Conservation (phyloP, 2,797 vertebrate genomes). For the Oreortyx pictus region DNA sequence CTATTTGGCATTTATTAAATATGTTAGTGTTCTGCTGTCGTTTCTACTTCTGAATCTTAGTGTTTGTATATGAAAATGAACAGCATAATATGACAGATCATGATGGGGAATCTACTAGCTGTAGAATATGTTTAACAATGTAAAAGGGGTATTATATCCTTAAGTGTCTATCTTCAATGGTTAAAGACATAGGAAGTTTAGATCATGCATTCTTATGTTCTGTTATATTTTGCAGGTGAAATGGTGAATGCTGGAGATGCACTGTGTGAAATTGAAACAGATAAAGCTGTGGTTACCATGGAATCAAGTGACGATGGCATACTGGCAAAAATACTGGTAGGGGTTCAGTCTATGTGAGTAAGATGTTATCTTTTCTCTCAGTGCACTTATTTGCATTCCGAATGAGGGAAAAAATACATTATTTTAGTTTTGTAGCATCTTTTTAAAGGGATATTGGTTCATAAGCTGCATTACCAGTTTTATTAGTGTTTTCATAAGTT, state of each 20-base stretch:
- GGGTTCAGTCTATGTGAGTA: constrained; percentile 41
- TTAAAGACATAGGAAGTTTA: background rate
- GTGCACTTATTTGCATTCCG: background rate
- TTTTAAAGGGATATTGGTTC: background rate
- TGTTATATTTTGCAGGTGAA: constrained; percentile 86
- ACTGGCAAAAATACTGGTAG: constrained; percentile 96
- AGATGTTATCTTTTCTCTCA: background rate
- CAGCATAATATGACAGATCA: background rate
- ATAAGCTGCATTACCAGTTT: background rate
- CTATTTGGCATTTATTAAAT: background rate
- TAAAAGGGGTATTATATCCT: background rate
- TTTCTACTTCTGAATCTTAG: background rate
- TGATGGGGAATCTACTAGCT: background rate
- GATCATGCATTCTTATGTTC: background rate
- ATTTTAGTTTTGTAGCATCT: background rate
- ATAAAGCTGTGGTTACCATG: constrained; percentile 96
- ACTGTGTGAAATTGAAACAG: constrained; percentile 96
- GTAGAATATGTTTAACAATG: background rate
- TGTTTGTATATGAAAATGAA: background rate
- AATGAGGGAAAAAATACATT: background rate
- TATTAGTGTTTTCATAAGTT: background rate
- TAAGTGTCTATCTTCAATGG: background rate
- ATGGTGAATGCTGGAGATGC: constrained; percentile 89
- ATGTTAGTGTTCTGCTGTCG: background rate
- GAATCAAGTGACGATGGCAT: constrained; percentile 96